Percentiles rank a stretch among this genome's conserved stretches.
These are phyloP conservation scores for Glaucomys volans DNA, from an alignment of 2,113 vertebrate genomes.

Conservation along the genomic window DNA sequence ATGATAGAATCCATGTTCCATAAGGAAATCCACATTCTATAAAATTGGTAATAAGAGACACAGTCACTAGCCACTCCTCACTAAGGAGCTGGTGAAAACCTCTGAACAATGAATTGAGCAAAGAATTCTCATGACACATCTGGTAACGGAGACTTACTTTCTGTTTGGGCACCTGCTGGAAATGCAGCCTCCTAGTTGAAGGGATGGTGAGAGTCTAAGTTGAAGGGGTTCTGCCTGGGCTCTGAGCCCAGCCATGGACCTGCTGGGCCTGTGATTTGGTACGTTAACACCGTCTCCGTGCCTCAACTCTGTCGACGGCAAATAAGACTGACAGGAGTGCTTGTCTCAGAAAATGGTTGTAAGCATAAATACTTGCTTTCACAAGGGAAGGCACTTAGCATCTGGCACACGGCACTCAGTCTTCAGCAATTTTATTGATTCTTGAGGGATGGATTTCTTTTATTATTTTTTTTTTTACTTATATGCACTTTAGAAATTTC, in stretches of 20 bases:
- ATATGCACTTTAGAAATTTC: not conserved
- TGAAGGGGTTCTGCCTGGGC: not conserved
- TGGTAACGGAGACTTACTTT: not conserved
- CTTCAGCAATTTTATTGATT: slow-evolving; percentile 28
- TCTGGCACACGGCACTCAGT: not conserved
- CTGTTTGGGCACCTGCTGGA: slow-evolving; percentile 17
- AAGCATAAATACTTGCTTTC: not conserved
- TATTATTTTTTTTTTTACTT: slow-evolving; percentile 17
- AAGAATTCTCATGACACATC: not conserved
- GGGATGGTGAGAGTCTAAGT: not conserved
- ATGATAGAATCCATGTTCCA: not conserved
- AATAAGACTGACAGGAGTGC: not conserved
- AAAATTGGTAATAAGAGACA: not conserved
- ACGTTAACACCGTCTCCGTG: not conserved
- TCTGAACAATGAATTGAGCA: not conserved
- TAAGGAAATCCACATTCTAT: slow-evolving; percentile 16
- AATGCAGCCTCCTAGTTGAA: not conserved
- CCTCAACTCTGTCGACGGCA: not conserved
- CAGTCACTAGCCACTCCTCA: not conserved
- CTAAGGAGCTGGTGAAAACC: not conserved
- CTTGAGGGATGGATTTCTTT: not conserved
- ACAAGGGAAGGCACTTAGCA: not conserved
- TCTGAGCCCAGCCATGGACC: not conserved
- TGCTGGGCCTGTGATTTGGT: not conserved
- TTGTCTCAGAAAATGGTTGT: not conserved